Evolutionary conservation across 2,888 invertebrate genomes (phyloP).

Genomic region (Acronicta leporina): DNA sequence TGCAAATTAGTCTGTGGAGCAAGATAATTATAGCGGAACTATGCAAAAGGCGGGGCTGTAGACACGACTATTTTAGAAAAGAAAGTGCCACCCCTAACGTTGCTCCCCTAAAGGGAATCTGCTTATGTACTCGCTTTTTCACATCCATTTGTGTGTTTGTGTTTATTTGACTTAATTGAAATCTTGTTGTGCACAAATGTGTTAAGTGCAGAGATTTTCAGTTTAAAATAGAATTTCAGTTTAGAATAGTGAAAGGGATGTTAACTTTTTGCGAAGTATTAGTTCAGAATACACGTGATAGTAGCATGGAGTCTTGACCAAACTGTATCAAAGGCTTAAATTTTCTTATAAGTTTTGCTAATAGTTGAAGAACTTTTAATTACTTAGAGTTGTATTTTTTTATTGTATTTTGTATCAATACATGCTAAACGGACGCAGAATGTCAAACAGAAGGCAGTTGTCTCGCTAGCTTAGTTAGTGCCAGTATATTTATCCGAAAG

Average conservation of each 20-base stretch:
- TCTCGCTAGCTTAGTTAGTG: too few relatives aligned
- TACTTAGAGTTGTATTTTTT: too few relatives aligned
- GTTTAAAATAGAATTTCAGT: background rate
- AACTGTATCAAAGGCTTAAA: too few relatives aligned
- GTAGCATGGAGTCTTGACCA: too few relatives aligned
- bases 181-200: conserved; percentile 28
- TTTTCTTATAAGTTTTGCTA: too few relatives aligned
- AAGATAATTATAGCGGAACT: background rate
- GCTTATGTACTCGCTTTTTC: conserved; percentile 43
- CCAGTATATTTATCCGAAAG: too few relatives aligned
- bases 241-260: background rate
- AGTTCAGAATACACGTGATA: background rate
- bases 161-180: conserved; percentile 50
- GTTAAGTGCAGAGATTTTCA: conserved; percentile 6
- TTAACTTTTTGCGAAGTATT: background rate
- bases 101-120: conserved; percentile 30
- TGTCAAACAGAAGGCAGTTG: too few relatives aligned
- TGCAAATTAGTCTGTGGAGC: too few relatives aligned
- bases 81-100: conserved; percentile 39
- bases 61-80: background rate
- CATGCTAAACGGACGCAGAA: too few relatives aligned
- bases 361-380: too few relatives aligned
- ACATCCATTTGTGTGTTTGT: conserved; percentile 48
- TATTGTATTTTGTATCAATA: too few relatives aligned
- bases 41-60: background rate